A percentile compares a stretch with the other conserved stretches of the same genome.
Evolutionary conservation across 2,113 vertebrate species (phyloP).

Genomic region (Dolichotis patagonum): DNA sequence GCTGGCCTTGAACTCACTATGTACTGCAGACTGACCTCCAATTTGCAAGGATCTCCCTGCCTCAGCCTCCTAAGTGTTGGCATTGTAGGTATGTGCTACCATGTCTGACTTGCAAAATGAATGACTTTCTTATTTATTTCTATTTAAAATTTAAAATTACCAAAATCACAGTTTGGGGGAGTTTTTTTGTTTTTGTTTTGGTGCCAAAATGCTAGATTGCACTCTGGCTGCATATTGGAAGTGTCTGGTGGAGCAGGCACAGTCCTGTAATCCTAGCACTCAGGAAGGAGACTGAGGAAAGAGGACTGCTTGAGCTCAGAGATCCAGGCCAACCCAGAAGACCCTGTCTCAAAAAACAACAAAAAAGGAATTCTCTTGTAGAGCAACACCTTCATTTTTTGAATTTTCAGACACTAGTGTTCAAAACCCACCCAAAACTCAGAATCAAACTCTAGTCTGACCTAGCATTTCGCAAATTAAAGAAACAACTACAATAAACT

Average conservation of each 20-base stretch:
- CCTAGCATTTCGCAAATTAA: constrained; percentile 4
- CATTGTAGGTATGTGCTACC: background rate
- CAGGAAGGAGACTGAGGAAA: background rate
- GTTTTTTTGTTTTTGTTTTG: background rate
- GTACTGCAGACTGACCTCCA: background rate
- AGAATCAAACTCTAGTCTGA: background rate
- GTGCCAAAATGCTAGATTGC: background rate
- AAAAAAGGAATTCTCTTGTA: background rate
- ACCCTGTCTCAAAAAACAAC: background rate
- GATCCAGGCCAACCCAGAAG: background rate
- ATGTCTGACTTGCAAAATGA: background rate
- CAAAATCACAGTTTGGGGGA: background rate
- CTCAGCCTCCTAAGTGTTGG: background rate
- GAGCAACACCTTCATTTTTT: no score
- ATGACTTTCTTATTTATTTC: constrained; percentile 37
- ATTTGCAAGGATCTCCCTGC: background rate
- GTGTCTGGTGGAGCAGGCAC: background rate
- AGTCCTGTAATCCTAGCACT: background rate
- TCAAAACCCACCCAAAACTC: background rate
- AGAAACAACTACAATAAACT: constrained; percentile 20
- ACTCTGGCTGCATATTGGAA: background rate
- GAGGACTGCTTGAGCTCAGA: background rate
- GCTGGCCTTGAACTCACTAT: background rate
- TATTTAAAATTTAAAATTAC: constrained; percentile 15
- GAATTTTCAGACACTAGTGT: background rate